Evolutionary conservation across 2,113 vertebrate species (phyloP).

Genomic region (Echinops telfairi): DNA sequence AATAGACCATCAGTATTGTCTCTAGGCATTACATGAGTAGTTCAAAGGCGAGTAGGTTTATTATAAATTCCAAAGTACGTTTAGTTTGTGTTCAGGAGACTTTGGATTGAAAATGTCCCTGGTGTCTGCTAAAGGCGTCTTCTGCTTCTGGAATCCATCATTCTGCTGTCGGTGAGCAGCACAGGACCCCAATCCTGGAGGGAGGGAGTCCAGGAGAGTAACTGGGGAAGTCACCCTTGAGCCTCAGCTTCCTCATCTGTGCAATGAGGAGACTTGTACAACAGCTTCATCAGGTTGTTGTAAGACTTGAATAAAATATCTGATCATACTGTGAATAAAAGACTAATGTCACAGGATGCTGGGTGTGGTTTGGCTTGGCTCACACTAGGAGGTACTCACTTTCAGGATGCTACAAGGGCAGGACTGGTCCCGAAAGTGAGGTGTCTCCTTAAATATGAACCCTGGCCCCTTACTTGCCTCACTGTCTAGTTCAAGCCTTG

Average conservation of each 20-base stretch:
- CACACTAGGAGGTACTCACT: background rate
- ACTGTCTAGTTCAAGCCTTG: background rate
- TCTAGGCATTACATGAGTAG: conserved; percentile 10
- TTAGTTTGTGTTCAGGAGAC: conserved; percentile 26
- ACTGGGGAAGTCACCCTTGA: background rate
- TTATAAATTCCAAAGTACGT: conserved; percentile 28
- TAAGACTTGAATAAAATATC: conserved; percentile 25
- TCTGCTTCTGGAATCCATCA: background rate
- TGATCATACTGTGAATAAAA: conserved; percentile 7
- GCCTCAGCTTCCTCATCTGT: background rate
- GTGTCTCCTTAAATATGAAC: background rate
- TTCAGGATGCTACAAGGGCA: background rate
- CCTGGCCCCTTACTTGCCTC: background rate
- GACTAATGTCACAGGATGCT: background rate
- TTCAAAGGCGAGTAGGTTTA: conserved; percentile 35
- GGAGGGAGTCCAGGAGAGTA: background rate
- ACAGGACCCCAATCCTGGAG: no score
- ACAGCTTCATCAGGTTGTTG: background rate
- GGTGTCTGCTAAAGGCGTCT: background rate
- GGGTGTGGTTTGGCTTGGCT: background rate
- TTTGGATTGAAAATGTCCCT: background rate
- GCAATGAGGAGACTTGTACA: conserved; percentile 11
- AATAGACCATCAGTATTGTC: conserved; percentile 9
- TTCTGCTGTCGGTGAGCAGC: background rate
- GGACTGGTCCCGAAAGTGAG: background rate